Evolutionary conservation across 2,113 vertebrate genomes (phyloP), one percentile per base, ranked within the genome.

Genomic region (Ammodramus savannarum): DNA sequence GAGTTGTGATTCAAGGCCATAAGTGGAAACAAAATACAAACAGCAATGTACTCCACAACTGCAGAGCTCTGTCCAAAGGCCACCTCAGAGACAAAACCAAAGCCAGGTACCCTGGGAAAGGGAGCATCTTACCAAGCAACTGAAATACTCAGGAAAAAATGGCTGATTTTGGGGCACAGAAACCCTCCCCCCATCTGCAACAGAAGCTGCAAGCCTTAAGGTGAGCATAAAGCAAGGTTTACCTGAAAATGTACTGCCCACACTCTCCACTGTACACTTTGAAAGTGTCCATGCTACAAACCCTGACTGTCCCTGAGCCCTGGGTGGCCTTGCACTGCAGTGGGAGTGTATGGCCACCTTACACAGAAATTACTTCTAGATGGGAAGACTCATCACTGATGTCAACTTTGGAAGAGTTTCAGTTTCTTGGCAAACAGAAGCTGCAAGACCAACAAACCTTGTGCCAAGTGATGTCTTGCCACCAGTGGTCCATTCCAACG

Each of bases 311-410:
- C 11, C 55, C 29, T 4, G 3, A n/a, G 39, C 34, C 26, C 51
- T 3, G n/a, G 2, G 4, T 1, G 27, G 43, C 62, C 36, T 67
- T 48, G 27, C 25, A 36, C 22, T 21, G 9, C 38, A 88, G 57
- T 0, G 2, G 15, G 3, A 58, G 32, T n/a, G 34, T 2, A 22
- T 3, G 43, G 68, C 49, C 68, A 74, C 14, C 54, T 46, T 29
- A 23, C 1, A 32, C 41, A 68, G 39, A 66, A 44, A n/a, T 48
- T 34, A 59, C 15, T 51, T 51, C 59, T 26, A 31, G 21, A 36
- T 8, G 9, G 49, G 65, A 59, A 77, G 7, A 39, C 59, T 57
- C 55, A 36, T 46, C 31, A 31, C 25, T 26, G 49, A 73, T 65
- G 31, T n/a, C 36, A 81, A 2, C 63, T 84, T n/a, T n/a, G 32